Percentiles rank a stretch among this genome's conserved stretches.
phyloP scores from a whole-genome alignment of 92 coral and sea anemone species.

The Heliopora coerulea region DNA sequence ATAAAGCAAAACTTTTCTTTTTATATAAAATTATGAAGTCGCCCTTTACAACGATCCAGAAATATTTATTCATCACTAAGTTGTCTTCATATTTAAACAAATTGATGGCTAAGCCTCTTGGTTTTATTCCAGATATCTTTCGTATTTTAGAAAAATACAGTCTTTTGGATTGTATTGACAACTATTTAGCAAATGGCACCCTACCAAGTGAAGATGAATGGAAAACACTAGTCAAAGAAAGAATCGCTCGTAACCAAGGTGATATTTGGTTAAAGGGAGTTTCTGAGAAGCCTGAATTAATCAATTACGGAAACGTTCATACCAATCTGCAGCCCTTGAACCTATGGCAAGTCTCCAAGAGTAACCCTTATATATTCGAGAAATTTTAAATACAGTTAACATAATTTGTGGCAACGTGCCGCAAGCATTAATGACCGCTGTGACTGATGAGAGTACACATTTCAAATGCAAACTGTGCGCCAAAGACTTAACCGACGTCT shows the following conservation, averaged over 20 bases:
- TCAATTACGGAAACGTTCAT: not conserved
- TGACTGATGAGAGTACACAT: not conserved
- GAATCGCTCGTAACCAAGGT: not conserved
- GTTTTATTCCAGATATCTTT: constrained; percentile 3
- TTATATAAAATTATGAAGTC: constrained; percentile 3
- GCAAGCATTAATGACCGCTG: not conserved
- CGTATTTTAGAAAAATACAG: not conserved
- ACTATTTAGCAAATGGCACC: not conserved
- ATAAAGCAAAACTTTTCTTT: constrained; percentile 8
- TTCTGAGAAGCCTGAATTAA: not conserved
- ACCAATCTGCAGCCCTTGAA: not conserved
- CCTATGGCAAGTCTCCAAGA: not conserved
- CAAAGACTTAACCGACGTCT: not conserved
- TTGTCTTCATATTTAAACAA: not conserved
- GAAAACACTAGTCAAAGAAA: not conserved
- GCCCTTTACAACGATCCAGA: not conserved
- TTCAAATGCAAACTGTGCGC: not conserved
- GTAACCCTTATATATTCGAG: not conserved
- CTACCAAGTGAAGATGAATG: not conserved
- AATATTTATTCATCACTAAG: not conserved
- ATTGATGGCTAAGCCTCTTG: not conserved
- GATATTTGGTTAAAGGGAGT: not conserved
- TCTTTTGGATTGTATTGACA: not conserved
- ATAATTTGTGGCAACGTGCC: not conserved
- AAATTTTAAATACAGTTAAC: not conserved